A percentile compares a stretch with the other conserved stretches of the same genome.
These are phyloP conservation scores for Choristoneura fumiferana DNA, from an alignment of 1,140 invertebrate species.

Conservation along the genomic window DNA sequence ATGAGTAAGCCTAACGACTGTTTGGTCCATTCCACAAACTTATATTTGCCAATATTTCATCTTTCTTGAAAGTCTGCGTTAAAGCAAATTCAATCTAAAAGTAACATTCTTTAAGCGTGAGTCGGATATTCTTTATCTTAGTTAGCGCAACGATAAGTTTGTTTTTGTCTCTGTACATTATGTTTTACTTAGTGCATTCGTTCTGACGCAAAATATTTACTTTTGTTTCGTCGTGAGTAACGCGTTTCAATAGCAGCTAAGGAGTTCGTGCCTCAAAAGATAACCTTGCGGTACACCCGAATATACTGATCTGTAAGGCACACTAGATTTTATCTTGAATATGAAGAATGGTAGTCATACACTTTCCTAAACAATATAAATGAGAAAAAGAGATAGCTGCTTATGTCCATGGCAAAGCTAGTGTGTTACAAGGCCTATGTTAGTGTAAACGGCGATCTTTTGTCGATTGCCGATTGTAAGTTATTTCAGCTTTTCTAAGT, in stretches of 20 bases:
- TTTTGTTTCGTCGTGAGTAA: neutral
- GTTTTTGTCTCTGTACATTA: neutral
- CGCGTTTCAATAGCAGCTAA: neutral
- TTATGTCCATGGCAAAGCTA: too few species aligned
- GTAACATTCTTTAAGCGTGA: neutral
- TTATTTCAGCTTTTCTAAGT: too few species aligned
- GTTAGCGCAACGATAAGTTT: neutral
- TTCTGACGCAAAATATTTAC: slow-evolving; percentile 5
- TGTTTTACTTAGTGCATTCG: slow-evolving; percentile 11
- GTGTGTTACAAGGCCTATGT: too few species aligned
- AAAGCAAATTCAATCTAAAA: neutral
- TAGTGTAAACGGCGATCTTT: too few species aligned
- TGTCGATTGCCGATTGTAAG: too few species aligned
- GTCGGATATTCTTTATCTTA: neutral
- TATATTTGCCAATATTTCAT: neutral
- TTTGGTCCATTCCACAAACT: slow-evolving; percentile 4
- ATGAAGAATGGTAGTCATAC: too few species aligned
- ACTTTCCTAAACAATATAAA: too few species aligned
- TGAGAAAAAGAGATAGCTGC: too few species aligned
- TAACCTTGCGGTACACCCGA: too few species aligned
- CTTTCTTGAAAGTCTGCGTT: neutral
- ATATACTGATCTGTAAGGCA: too few species aligned
- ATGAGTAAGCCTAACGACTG: slow-evolving; percentile 16
- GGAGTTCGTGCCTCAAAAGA: too few species aligned
- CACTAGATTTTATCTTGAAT: too few species aligned